Evolutionary conservation across 2,113 vertebrate species (phyloP).

Genomic region (Peromyscus leucopus): DNA sequence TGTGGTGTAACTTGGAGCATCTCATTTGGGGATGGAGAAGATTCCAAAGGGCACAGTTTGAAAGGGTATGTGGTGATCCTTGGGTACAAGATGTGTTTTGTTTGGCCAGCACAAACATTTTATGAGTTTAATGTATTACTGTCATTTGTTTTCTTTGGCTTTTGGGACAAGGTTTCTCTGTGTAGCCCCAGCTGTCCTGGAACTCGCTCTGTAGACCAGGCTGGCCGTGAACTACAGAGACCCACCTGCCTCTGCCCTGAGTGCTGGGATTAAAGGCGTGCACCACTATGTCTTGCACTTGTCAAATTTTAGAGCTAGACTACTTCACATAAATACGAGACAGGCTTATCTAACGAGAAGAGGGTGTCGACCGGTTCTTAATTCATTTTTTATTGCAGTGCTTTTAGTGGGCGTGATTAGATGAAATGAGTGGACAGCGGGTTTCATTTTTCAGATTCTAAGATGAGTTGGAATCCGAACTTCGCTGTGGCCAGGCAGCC

Average conservation of each 20-base stretch:
- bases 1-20: not conserved
- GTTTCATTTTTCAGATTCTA: not conserved
- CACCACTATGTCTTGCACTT: not conserved
- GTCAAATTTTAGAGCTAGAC: slow-evolving; percentile 50
- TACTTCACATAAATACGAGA: slow-evolving; percentile 32
- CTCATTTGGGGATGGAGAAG: not conserved
- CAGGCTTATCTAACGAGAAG: not conserved
- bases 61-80: too few relatives aligned
- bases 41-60: not conserved
- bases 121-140: not conserved
- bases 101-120: not conserved
- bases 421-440: not conserved
- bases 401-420: not conserved
- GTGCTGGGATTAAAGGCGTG: not conserved
- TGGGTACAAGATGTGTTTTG: not conserved
- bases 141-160: not conserved
- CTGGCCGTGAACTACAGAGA: not conserved
- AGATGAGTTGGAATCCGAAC: not conserved
- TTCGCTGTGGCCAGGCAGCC: not conserved
- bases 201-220: not conserved
- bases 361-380: not conserved
- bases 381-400: not conserved
- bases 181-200: not conserved
- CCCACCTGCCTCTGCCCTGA: not conserved
- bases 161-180: not conserved